These are phyloP conservation scores for Empidonax alnorum DNA, from an alignment of 2,113 vertebrate species.

Conservation along the genomic window DNA sequence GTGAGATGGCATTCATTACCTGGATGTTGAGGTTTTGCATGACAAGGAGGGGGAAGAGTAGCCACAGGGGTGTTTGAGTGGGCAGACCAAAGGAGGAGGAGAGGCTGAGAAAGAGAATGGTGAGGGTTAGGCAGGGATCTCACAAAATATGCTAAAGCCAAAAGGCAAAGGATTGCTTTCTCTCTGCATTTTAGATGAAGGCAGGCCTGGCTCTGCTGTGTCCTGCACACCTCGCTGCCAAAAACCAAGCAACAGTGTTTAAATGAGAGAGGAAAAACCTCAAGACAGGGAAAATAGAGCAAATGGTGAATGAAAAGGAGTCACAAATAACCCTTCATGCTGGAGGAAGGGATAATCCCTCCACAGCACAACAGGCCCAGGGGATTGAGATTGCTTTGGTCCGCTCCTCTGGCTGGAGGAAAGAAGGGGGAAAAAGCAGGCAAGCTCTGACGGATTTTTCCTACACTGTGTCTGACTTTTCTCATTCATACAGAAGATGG, in stretches of 20 bases:
- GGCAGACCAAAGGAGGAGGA: neutral
- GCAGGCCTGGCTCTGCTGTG: neutral
- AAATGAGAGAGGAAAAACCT: neutral
- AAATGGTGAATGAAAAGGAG: neutral
- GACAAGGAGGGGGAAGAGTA: neutral
- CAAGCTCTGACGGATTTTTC: neutral
- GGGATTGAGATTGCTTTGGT: neutral
- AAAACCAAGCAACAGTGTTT: neutral
- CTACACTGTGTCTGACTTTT: neutral
- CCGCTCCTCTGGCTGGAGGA: neutral
- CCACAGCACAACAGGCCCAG: neutral
- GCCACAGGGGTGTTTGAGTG: neutral
- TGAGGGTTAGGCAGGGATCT: neutral
- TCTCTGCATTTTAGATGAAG: neutral
- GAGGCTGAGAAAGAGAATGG: neutral
- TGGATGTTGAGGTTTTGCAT: neutral
- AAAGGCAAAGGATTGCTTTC: neutral
- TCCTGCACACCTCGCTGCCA: neutral
- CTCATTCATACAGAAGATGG: conserved; percentile 5
- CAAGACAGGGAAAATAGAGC: neutral
- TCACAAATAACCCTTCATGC: neutral
- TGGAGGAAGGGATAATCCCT: neutral
- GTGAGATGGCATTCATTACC: neutral
- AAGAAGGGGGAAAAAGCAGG: neutral
- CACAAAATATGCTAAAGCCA: neutral